These are phyloP conservation scores for Papilio glaucus DNA, from an alignment of 1,140 invertebrate species.

Conservation along the genomic window DNA sequence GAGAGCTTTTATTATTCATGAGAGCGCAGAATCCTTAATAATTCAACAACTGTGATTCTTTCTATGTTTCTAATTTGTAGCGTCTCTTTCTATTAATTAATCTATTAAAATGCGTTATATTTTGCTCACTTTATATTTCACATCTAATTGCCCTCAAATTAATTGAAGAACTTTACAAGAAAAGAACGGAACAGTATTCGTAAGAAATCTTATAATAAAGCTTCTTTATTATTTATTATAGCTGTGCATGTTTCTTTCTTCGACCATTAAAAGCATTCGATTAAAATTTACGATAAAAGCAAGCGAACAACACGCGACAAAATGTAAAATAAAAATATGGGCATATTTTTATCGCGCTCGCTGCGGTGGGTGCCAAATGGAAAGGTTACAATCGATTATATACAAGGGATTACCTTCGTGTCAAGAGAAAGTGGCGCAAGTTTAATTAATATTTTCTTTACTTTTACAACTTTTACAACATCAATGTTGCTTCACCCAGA, in stretches of 20 bases:
- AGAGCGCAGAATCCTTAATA: background rate
- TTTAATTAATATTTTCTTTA: background rate
- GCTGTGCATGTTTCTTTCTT: background rate
- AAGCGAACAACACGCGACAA: slow-evolving; percentile 10
- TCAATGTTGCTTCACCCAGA: background rate
- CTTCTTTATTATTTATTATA: background rate
- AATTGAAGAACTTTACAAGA: background rate
- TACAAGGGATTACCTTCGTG: background rate
- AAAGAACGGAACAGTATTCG: background rate
- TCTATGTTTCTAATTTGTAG: background rate
- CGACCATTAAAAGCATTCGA: slow-evolving; percentile 12
- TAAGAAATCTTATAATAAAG: background rate
- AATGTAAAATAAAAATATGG: background rate
- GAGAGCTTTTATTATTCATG: slow-evolving; percentile 15
- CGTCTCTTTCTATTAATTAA: background rate
- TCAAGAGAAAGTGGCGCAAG: background rate
- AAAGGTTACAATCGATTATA: slow-evolving; percentile 5
- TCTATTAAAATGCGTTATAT: background rate
- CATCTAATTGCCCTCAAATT: background rate
- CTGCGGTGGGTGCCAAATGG: background rate
- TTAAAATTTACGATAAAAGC: slow-evolving; percentile 18
- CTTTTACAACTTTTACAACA: background rate
- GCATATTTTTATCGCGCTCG: slow-evolving; percentile 11
- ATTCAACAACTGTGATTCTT: slow-evolving; percentile 8
- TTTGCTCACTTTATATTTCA: no score